Evolutionary conservation across 2,888 invertebrate species (phyloP), one percentile per base, ranked within the genome.

Genomic region (Drosophila aldrichi): DNA sequence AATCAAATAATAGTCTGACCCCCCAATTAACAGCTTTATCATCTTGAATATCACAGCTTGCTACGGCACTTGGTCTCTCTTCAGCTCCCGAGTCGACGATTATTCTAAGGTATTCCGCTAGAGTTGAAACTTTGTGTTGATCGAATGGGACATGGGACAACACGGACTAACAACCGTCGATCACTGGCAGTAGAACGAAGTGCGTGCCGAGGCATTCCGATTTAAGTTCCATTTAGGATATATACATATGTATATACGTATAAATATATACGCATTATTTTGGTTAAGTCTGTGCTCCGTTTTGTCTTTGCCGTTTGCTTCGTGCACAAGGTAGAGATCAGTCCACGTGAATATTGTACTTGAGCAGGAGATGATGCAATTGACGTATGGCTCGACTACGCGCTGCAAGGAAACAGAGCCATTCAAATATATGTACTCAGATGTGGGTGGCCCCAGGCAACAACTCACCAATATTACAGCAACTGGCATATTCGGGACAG

Each of bases 301-400:
- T 66, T 57, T 2, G 16, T 43, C 46, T 34, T 34, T 8, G 49
- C 29, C 48, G 14, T 32, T 14, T 20, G 9, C 34, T 5, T 16
- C 34, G 12, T 36, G 34, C 20, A 18, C 16, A 9, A 20, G 20
- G 8, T 9, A 49, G 65, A 8, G 16, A 59, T 64, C 67, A 80
- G 7, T 82, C 82, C 52, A 88, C 71, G 70, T 81, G 63, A 64
- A 87, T 90, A 51, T 91, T 90, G 82, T 92, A 92, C 71, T 92
- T 92, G 78, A 89, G 70, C 68, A 92, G 71, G 60, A 92, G 83
- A 57, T 90, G 86, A 69, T 86, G 91, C 83, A 92, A 68, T 81
- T 92, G 91, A 64, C 91, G 77, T 59, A 92, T 79, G 52, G 92
- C 92, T 73, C 90, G 89, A 70, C 79, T 83, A 62, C 92, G 92